Evolutionary conservation across 2,888 invertebrate species (phyloP), one percentile per base, ranked within the genome.

Genomic region (Callyntrura guangdongensis): DNA sequence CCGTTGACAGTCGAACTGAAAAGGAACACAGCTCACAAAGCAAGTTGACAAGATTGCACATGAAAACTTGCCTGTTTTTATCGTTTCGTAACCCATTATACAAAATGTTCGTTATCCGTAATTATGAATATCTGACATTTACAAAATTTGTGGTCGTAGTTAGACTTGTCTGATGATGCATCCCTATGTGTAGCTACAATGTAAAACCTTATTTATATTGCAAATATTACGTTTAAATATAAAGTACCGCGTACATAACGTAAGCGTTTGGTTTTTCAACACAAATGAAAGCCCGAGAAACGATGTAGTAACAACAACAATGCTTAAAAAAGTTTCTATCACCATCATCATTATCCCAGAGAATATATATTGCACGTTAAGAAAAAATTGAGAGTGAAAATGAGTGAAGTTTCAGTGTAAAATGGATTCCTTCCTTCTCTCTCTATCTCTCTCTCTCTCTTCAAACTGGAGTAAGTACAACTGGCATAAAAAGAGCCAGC

Each of bases 241-340:
- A 79, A 79, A 56, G 17, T 36, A 81, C 59, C 14, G n/a, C n/a
- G n/a, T n/a, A n/a, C 9, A 47, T 53, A 22, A 67, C 69, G 69
- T 81, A 69, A 87, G 81, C 87, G 81, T 47, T 69, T 27, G 17
- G 20, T 59, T 17, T 79, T 56, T 9, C 27, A 22, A 36, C 36
- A 36, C 2, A 36, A 36, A 36, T 14, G 17, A 27, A 27, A 79
- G 64, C 67, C 36, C 9, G 56, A 36, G 81, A 81, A 77, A 64
- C 67, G 69, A 87, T 81, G 81, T 17, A 86, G 27, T 56, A 85
- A 20, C 74, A 81, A 67, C 56, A 82, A 49, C 53, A 53, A 56
- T 17, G 27, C 20, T n/a, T 14, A 72, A 56, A 9, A 36, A 9
- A 36, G 14, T 11, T 17, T 83, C 25, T n/a, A n/a, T 25, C 17